A percentile compares a stretch with the other conserved stretches of the same genome.
phyloP scores from a whole-genome alignment of 1,140 invertebrate species.

The Nymphalis io region DNA sequence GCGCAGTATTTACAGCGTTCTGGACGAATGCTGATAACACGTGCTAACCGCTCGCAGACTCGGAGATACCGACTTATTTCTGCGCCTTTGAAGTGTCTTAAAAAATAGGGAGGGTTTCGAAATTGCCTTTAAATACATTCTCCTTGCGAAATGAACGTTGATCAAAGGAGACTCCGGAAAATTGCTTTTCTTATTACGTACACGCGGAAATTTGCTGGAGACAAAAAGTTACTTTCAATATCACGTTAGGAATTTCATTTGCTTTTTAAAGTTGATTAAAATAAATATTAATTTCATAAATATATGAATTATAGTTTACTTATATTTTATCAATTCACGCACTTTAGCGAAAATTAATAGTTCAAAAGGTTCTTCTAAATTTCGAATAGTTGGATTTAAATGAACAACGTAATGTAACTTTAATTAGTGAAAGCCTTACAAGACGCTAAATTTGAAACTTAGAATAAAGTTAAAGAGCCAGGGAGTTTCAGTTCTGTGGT shows the following conservation, averaged over 20 bases:
- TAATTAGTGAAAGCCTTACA: slow-evolving; percentile 30
- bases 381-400: slow-evolving; percentile 22
- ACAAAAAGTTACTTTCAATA: slow-evolving; percentile 18
- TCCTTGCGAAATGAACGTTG: slow-evolving; percentile 40
- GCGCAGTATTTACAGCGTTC: slow-evolving; percentile 71
- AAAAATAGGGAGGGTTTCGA: slow-evolving; percentile 42
- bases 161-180: slow-evolving; percentile 40
- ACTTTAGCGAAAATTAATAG: not conserved
- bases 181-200: slow-evolving; percentile 37
- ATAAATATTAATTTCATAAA: not conserved
- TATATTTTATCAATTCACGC: not conserved
- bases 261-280: slow-evolving; percentile 20
- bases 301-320: not conserved
- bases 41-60: slow-evolving; percentile 29
- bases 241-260: slow-evolving; percentile 7
- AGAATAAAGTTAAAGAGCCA: slow-evolving; percentile 25
- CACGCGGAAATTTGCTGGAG: slow-evolving; percentile 16
- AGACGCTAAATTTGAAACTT: slow-evolving; percentile 21
- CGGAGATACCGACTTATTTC: slow-evolving; percentile 31
- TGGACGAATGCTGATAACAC: slow-evolving; percentile 57
- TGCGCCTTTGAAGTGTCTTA: slow-evolving; percentile 45
- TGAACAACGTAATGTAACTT: slow-evolving; percentile 37
- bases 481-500: slow-evolving; percentile 28
- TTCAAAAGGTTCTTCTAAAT: slow-evolving; percentile 25
- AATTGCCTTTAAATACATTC: slow-evolving; percentile 48